Base-by-base conservation (phyloP, 2,113 vertebrate species). In the Suncus etruscus region DNA sequence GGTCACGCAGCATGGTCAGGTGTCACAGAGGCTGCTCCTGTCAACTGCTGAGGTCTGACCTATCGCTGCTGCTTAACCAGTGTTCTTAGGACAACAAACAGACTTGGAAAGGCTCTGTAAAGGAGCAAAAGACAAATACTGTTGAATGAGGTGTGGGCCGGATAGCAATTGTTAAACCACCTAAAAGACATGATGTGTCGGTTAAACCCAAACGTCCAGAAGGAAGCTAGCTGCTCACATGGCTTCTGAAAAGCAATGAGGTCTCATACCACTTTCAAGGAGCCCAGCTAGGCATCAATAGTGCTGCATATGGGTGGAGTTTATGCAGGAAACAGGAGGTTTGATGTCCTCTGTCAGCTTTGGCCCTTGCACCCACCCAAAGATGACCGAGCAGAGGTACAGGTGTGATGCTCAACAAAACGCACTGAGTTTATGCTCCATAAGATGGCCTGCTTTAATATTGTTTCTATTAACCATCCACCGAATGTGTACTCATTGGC, bases 391-490 rank as follows among this genome's bases (percentile, higher is more conserved):
- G 66, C 68, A 79, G 86, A 88, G 79, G 32, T 29, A 63, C 85
- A 68, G 8, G n/a, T 54, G 61, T 93, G 61, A 29, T 0, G 10
- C 78, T 87, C 61, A 80, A 48, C 87, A 83, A n/a, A n/a, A 80
- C 81, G 69, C 72, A 65, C 87, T 47, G 50, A 78, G 39, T 81
- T 84, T 91, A 39, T 14, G 65, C 79, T 27, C 76, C 79, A 9
- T 54, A 79, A 74, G 82, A 76, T 66, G 89, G 91, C 74, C 91
- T 66, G 72, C 50, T 69, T 92, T 89, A 65, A 83, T 82, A 10
- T 47, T 87, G 88, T 92, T 88, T 77, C 93, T 89, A 83, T 77
- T 69, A 87, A 69, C 31, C 70, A 82, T 31, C 87, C 24, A 3
- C 85, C 68, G 79, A 31, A 31, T 81, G 76, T 83, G 58, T 31